A percentile compares a stretch with the other conserved stretches of the same genome.
These are phyloP conservation scores for Craterocephalus amniculus DNA, from an alignment of 2,797 vertebrate genomes.

Conservation along the genomic window DNA sequence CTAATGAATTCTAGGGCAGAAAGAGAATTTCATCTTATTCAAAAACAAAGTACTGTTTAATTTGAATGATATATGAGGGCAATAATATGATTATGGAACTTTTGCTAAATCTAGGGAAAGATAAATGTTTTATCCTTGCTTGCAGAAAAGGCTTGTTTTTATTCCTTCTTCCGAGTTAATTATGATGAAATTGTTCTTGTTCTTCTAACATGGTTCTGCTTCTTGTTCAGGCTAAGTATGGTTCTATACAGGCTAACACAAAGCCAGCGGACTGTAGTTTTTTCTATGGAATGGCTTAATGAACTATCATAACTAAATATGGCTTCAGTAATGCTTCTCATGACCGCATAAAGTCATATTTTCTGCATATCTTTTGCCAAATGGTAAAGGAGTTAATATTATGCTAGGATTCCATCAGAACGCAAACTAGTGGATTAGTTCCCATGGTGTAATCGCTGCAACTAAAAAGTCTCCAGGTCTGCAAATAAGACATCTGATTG, in stretches of 20 bases:
- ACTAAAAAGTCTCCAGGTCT: slow-evolving; percentile 15
- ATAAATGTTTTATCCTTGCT: neutral
- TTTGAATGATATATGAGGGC: no score
- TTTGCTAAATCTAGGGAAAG: neutral
- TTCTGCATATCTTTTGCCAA: neutral
- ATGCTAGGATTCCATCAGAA: neutral
- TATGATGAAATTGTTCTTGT: neutral
- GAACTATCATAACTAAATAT: neutral
- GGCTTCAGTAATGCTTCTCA: neutral
- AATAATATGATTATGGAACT: neutral
- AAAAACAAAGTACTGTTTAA: neutral
- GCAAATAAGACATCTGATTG: slow-evolving; percentile 38
- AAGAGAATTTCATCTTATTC: neutral
- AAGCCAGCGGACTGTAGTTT: neutral
- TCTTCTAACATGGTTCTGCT: neutral
- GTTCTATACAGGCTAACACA: neutral
- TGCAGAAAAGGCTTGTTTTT: neutral
- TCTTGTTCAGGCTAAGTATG: neutral
- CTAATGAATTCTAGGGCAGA: neutral
- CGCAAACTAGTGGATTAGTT: slow-evolving; percentile 3
- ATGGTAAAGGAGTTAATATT: neutral
- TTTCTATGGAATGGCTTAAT: neutral
- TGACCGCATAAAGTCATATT: neutral
- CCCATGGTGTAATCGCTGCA: neutral
- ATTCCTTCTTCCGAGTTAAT: neutral